Base-by-base conservation (phyloP, 2,888 invertebrate genomes). In the Poecilus cupreus region DNA sequence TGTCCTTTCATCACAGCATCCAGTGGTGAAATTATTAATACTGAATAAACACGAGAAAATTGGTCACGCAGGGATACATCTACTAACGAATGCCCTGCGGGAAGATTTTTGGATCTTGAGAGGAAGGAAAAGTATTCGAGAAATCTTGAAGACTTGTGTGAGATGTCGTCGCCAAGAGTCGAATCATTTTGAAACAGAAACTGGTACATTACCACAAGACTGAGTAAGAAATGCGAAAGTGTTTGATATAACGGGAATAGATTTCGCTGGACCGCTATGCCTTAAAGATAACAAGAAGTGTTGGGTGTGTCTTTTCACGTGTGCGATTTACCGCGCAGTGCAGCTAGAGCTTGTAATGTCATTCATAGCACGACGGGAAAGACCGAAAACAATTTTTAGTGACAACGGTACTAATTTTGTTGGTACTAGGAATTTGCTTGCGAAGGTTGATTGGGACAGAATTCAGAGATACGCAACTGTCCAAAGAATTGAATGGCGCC, bases 301-400 rank as follows among this genome's bases (percentile, higher is more conserved):
- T 4, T 88, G 85, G 85, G 84, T 88, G 4, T 82, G 84, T 10
- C 51, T 89, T 2, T 86, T 85, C 77, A 88, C 88, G 88, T 84
- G 86, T 10, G 64, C 88, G 3, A 82, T 86, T 0, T 87, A 86
- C 22, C 83, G 87, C 3, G 85, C 85, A 0, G 83, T 88, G 2
- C 87, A 88, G 82, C 82, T 89, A n/a, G 88, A 89, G 82, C 32
- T 87, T 2, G 85, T 87, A 0, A 78, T 68, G 0, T 83, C 85
- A 5, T 78, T 87, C 86, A 11, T 39, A 39, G 39, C 39, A 5
- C 3, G 39, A 39, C 39, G 39, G 10, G 39, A 10, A 39, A 3
- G 39, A 5, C 39, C 39, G 10, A 39, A 39, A 5, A 8, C 10
- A 68, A 39, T 39, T 5, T 39, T 5, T 39, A 39, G 39, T 39